Evolutionary conservation across 2,797 vertebrate genomes (phyloP).

Genomic region (Chelmon rostratus): DNA sequence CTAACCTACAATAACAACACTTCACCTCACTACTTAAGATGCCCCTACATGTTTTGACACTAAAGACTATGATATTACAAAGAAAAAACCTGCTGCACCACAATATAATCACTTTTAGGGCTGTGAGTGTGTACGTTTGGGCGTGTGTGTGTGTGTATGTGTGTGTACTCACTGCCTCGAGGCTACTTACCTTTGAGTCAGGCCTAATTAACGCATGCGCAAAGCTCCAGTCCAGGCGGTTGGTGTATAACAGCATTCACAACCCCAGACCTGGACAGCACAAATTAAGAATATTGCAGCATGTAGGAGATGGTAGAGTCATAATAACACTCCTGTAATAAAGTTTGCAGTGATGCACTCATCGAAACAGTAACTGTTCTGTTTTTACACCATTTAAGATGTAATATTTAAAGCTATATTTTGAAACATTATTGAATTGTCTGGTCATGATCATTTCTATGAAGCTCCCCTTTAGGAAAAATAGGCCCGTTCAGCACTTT

Average conservation of each 20-base stretch:
- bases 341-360: not conserved
- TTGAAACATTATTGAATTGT: not conserved
- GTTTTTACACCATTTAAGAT: not conserved
- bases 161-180: not conserved
- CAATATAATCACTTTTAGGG: not conserved
- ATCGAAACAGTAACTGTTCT: not conserved
- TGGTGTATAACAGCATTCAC: not conserved
- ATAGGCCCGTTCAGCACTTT: slow-evolving; percentile 4
- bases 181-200: slow-evolving; percentile 25
- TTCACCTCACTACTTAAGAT: not conserved
- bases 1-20: not conserved
- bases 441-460: too few relatives aligned
- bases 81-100: not conserved
- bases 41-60: not conserved
- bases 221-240: not conserved
- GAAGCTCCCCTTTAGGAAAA: not conserved
- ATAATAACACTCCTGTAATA: not conserved
- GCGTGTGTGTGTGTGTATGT: not conserved
- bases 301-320: too few relatives aligned
- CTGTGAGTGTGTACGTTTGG: not conserved
- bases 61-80: not conserved
- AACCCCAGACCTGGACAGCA: not conserved
- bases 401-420: not conserved
- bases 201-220: slow-evolving; percentile 64
- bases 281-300: not conserved